Evolutionary conservation across 1,140 invertebrate genomes (phyloP), one percentile per base, ranked within the genome.

Genomic region (Aphaenogaster ashmeadi): DNA sequence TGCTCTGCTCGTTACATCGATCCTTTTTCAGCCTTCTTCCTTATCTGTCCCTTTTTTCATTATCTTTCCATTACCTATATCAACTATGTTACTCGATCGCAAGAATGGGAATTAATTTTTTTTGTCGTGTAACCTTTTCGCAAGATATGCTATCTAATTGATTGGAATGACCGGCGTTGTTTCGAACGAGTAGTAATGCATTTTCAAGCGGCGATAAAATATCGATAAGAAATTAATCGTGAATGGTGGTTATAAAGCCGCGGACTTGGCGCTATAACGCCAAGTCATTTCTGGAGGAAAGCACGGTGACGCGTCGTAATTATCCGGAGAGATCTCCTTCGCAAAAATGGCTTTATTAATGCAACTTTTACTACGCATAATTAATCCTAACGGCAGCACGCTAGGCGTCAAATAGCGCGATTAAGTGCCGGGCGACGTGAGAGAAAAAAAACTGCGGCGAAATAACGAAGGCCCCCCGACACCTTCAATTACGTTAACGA

Each of bases 401-500:
- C 13, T 13, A 36, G 5, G 7, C 80, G 36, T 83, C 54, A 60
- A 44, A 74, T 69, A 74, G 3, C 13, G 11, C 36, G 21, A 83
- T 74, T 36, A 58, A 83, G 21, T 18, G 6, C 1, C 21, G 56
- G 21, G 8, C 15, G 27, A 62, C 9, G 11, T 9, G 33, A 27
- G 9, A 74, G 52, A 9, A 38, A 44, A 80, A 56, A 36, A 56
- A 33, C 44, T 27, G 56, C 21, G 27, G 4, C 2, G 33, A 60
- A 54, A 62, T 87, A 90, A 79, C 27, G 60, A 87, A 36, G 52
- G 21, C 13, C 50, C 27, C n/a, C 33, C 18, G 67, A 75, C 80
- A 44, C 47, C 62, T 75, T 64, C 75, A 91, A 91, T 90, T 90
- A 90, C 64, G 27, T 87, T 81, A 90, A 90, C 54, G 79, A 90